Evolutionary conservation across 2,113 vertebrate genomes (phyloP).

Genomic region (Chroicocephalus ridibundus): DNA sequence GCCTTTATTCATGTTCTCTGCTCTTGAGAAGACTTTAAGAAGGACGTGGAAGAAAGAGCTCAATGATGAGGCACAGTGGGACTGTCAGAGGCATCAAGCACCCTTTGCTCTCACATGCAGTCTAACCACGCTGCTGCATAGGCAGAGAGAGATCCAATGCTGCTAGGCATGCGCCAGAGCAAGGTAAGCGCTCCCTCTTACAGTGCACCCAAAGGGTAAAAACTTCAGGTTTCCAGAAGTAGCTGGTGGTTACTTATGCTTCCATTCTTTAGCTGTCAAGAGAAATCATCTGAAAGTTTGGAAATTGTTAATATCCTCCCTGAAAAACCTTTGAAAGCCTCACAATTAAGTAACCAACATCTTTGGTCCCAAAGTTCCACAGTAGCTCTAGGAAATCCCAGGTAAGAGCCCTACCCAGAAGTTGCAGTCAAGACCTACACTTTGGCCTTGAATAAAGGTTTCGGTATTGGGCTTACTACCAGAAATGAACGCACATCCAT

Average conservation of each 20-base stretch:
- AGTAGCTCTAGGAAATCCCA: not conserved
- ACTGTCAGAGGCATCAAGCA: not conserved
- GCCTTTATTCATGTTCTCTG: not conserved
- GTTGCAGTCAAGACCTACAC: not conserved
- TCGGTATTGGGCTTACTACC: not conserved
- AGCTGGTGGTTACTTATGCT: not conserved
- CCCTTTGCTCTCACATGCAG: not conserved
- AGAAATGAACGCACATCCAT: not conserved
- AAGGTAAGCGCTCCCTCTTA: accelerated
- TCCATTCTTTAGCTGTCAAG: not conserved
- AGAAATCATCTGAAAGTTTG: not conserved
- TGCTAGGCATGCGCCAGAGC: accelerated
- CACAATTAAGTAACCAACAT: not conserved
- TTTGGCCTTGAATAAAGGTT: not conserved
- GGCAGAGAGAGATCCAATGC: not conserved
- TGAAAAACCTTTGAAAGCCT: not conserved
- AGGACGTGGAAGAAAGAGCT: not conserved
- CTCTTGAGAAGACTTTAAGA: not conserved
- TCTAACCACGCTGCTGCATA: not conserved
- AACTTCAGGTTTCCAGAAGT: not conserved
- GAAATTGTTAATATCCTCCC: not conserved
- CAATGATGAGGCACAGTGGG: not conserved
- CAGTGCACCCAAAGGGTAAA: not conserved
- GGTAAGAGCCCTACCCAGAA: not conserved
- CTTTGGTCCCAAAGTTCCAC: not conserved